phyloP scores from a whole-genome alignment of 2,888 invertebrate species.

The Andricus curvator region DNA sequence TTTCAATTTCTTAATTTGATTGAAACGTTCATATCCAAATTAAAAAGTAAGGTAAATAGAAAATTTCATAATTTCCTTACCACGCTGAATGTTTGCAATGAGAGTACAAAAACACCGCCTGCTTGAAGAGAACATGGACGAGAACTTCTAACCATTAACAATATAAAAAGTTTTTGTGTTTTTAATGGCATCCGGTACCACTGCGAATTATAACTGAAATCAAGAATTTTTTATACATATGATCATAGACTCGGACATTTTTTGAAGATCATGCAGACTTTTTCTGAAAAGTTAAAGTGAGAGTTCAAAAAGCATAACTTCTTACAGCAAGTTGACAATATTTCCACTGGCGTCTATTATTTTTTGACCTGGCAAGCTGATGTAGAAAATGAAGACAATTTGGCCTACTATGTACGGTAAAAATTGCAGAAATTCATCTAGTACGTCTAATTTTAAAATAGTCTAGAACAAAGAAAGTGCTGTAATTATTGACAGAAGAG shows the following conservation, averaged over 20 bases:
- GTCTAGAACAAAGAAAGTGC: background rate
- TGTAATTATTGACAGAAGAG: no score
- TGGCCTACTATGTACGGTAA: background rate
- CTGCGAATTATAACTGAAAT: background rate
- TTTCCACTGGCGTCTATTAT: background rate
- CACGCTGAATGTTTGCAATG: background rate
- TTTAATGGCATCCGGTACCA: background rate
- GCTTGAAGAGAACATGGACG: background rate
- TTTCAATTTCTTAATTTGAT: background rate
- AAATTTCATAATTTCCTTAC: background rate
- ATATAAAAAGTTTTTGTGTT: background rate
- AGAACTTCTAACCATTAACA: constrained; percentile 1
- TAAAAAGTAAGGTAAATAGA: background rate
- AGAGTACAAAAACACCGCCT: background rate
- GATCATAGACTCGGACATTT: background rate
- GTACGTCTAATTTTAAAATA: background rate
- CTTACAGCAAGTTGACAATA: background rate
- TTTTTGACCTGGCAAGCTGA: background rate
- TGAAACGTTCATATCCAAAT: background rate
- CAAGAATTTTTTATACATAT: background rate
- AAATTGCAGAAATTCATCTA: background rate
- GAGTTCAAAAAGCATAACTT: background rate
- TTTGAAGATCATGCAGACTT: background rate
- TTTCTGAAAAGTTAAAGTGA: background rate
- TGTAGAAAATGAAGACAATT: background rate